Conservation (phyloP, 1,140 invertebrate genomes). For the Eriosoma lanigerum region DNA sequence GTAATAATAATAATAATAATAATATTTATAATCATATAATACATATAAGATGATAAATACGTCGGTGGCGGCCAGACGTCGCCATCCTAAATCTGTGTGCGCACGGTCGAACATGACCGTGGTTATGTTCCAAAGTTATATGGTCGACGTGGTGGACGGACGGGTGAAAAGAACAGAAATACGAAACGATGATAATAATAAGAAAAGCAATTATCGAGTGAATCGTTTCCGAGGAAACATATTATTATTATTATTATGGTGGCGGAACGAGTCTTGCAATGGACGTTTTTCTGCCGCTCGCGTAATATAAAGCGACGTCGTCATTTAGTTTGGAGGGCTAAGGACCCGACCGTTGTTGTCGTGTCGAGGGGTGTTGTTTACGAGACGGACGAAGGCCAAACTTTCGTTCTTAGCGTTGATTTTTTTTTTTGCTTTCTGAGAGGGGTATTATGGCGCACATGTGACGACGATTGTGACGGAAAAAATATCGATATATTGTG, state of each 20-base stretch:
- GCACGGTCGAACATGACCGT: no score
- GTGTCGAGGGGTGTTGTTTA: conserved; percentile 39
- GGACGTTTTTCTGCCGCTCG: conserved; percentile 28
- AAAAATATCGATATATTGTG: no score
- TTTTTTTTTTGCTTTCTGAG: no score
- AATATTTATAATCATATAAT: no score
- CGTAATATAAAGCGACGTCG: conserved; percentile 38
- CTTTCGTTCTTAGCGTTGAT: conserved; percentile 13
- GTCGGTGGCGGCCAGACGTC: conserved; percentile 9
- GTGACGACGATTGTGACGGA: conserved; percentile 5
- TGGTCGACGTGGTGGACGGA: no score
- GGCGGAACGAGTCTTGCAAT: conserved; percentile 3
- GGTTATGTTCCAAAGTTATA: no score
- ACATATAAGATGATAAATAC: neutral
- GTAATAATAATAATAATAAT: neutral
- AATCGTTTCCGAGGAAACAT: conserved; percentile 32
- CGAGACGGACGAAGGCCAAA: conserved; percentile 34
- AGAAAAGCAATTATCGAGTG: conserved; percentile 50
- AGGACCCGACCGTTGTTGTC: neutral
- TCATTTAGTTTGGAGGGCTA: conserved; percentile 19
- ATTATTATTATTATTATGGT: no score
- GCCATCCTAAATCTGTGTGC: conserved; percentile 43
- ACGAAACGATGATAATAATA: conserved; percentile 36
- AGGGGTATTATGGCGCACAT: neutral
- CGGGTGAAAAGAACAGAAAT: no score